Conservation (phyloP, 2,797 vertebrate species). For the Denticeps clupeoides region DNA sequence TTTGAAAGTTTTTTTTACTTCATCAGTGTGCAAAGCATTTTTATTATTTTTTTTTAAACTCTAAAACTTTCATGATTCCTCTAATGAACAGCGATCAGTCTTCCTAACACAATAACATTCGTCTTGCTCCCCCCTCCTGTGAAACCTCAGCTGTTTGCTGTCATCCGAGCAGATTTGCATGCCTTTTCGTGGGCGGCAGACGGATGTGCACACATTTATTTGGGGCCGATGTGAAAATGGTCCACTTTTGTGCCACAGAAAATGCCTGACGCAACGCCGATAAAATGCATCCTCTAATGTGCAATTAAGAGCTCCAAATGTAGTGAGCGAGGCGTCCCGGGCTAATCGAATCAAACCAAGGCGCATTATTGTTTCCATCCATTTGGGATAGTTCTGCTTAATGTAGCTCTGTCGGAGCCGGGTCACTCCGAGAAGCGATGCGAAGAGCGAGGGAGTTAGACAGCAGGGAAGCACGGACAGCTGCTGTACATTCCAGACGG, state of each 20-base stretch:
- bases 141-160: not conserved
- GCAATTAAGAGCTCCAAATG: conserved; percentile 34
- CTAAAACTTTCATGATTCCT: too few species aligned
- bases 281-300: conserved; percentile 25
- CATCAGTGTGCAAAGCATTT: too few species aligned
- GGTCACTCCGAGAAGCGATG: conserved; percentile 9
- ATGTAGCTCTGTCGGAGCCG: conserved; percentile 21
- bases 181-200: conserved; percentile 1
- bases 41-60: too few species aligned
- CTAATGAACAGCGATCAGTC: too few species aligned
- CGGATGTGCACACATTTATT: not conserved
- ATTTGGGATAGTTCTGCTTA: conserved; percentile 27
- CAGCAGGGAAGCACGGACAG: conserved; percentile 43
- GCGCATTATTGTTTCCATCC: conserved; percentile 22
- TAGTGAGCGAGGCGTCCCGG: conserved; percentile 26
- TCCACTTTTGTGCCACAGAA: conserved; percentile 8
- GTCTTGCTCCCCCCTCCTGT: not conserved
- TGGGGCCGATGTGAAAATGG: conserved; percentile 29
- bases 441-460: conserved; percentile 28
- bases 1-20: too few species aligned
- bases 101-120: conserved; percentile 12
- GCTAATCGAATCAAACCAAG: conserved; percentile 41
- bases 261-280: conserved; percentile 24
- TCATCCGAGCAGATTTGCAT: not conserved
- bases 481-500: conserved; percentile 61